Evolutionary conservation across 1,140 invertebrate genomes (phyloP), one percentile per base, ranked within the genome.

Genomic region (Bombyx mandarina): DNA sequence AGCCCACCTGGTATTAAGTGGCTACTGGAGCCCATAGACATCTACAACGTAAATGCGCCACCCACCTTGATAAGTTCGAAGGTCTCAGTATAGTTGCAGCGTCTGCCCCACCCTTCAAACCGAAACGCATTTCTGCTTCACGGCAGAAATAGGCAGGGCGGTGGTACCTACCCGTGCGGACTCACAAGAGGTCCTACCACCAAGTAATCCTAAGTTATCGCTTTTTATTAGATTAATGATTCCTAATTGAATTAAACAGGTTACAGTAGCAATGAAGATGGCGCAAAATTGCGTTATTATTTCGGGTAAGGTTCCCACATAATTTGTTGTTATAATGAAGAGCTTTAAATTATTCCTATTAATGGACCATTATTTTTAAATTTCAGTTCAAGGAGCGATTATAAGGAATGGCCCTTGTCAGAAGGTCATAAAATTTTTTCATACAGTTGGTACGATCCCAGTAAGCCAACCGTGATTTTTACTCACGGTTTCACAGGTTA

Each of bases 401-500:
- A 66, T 54, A 67, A 69, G 3, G 80, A 83, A 59, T 53, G 77
- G 8, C 67, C 71, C 1, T 53, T 83, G 9, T 62, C 68, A 35
- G 65, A 73, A 45, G 70, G 71, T 45, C 52, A 69, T 0, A 60
- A 73, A 45, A 77, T 83, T 42, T 67, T 82, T 10, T 61, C 61
- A 1, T 61, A 55, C 7, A 42, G 68, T 0, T 83, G 79, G 80
- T 79, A 82, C 53, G 70, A 83, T 47, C 22, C 63, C 0, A 71
- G 51, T 58, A 63, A 61, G 10, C 64, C 42, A 42, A 83, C 80
- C 0, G 65, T 81, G 0, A 63, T 85, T 12, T 80, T 79, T 62
- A 65, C 69, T 10, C 77, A 81, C 48, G 83, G 83, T 42, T 86
- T 78, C 57, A 82, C 76, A 61, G 83, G 83, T 82, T 69, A 51